Percentiles rank a stretch among this genome's conserved stretches.
These are phyloP conservation scores for Bovichtus variegatus DNA, from an alignment of 2,797 vertebrate species.

Conservation along the genomic window DNA sequence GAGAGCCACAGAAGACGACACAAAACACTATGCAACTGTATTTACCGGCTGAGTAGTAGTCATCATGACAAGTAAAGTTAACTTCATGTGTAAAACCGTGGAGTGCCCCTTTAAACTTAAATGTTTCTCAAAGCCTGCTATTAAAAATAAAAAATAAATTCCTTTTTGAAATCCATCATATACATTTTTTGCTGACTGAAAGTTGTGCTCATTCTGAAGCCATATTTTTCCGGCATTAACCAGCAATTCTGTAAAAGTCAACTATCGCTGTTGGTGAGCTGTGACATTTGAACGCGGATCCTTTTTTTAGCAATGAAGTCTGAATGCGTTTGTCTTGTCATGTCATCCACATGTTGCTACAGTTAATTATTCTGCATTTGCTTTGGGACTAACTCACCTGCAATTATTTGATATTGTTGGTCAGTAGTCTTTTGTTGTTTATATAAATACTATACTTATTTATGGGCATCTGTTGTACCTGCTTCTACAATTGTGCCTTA, in stretches of 20 bases:
- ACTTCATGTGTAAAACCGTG: neutral
- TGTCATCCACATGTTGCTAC: neutral
- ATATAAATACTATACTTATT: neutral
- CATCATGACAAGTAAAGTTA: neutral
- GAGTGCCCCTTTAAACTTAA: neutral
- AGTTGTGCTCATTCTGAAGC: neutral
- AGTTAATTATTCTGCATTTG: neutral
- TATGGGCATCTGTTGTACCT: neutral
- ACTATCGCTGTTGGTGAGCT: neutral
- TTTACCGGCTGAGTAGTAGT: neutral
- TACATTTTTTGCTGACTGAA: neutral
- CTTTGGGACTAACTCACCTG: neutral
- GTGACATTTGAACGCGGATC: conserved; percentile 9
- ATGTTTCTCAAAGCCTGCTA: neutral
- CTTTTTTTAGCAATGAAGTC: neutral
- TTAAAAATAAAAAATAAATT: too few species aligned
- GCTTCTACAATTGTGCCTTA: neutral
- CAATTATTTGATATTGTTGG: neutral
- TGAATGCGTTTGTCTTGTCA: neutral
- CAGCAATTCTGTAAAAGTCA: neutral
- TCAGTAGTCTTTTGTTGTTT: neutral
- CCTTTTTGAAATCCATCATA: neutral
- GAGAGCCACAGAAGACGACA: neutral
- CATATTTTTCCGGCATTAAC: neutral
- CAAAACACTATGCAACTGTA: neutral